Evolutionary conservation across 2,888 invertebrate species (phyloP), one percentile per base, ranked within the genome.

Genomic region (Synergus itoensis): DNA sequence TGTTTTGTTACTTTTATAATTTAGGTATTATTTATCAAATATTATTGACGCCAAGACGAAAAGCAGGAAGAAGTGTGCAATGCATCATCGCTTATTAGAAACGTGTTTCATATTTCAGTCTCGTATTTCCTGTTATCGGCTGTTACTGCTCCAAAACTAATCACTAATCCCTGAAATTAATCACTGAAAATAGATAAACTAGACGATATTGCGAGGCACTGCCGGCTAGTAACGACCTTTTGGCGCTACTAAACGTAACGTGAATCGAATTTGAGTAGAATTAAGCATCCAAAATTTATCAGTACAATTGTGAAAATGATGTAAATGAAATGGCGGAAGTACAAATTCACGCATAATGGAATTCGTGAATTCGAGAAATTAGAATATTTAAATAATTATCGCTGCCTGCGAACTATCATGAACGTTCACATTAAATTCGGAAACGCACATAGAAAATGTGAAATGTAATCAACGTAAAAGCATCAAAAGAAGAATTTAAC

Each of bases 111-210:
- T 62, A 62, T 62, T 62, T 62, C 62, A 28, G 21, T 28, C 28
- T 62, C 62, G 62, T 62, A 62, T 62, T 28, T 62, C 62, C 62
- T 62, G 62, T 62, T 62, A 28, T 62, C 28, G 62, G 62, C 62
- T 62, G 28, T 28, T 62, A 62, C 62, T 62, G 28, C 62, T 28
- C 62, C 21, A 62, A 62, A 62, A 62, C 62, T 62, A 28, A 62
- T 62, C 62, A 62, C 28, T 62, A 62, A 62, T 62, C 62, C 12
- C 28, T 62, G 28, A 62, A 62, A 62, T 62, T 62, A 62, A 62
- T 62, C 62, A 62, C 62, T 62, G 28, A 62, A 62, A 62, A 62
- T 62, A 14, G 21, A 62, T 62, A 21, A 28, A 62, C 14, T 62
- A 28, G 21, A 28, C 62, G 28, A 62, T 62, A 14, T 62, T 62